A percentile compares a stretch with the other conserved stretches of the same genome.
Evolutionary conservation across 2,888 invertebrate genomes (phyloP).

Genomic region (Rhaphigaster nebulosa): DNA sequence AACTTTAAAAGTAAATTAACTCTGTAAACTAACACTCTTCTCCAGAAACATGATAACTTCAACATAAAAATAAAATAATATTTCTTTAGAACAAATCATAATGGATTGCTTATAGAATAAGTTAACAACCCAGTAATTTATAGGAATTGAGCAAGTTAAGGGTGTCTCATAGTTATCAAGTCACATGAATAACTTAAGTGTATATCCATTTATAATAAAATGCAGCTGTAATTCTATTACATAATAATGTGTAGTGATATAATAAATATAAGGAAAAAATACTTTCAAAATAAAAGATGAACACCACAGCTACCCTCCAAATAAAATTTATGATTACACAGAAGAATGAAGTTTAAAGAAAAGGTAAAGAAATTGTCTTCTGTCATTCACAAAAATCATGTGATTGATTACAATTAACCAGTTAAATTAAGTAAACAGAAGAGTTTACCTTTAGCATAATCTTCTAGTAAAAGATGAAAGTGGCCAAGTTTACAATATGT

Average conservation of each 20-base stretch:
- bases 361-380: conserved; percentile 20
- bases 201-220: background rate
- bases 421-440: background rate
- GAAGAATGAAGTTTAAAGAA: background rate
- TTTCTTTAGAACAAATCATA: background rate
- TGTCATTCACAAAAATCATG: conserved; percentile 13
- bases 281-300: conserved; percentile 18
- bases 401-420: conserved; percentile 15
- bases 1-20: background rate
- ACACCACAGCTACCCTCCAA: background rate
- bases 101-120: background rate
- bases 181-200: conserved; percentile 16
- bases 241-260: conserved; percentile 28
- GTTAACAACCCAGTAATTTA: background rate
- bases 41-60: background rate
- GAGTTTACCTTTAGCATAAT: conserved; percentile 91
- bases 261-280: background rate
- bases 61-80: background rate
- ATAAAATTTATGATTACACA: background rate
- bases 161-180: background rate
- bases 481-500: conserved; percentile 96
- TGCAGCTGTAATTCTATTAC: conserved; percentile 11
- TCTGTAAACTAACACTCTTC: background rate
- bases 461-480: conserved; percentile 91
- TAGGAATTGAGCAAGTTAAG: background rate